Evolutionary conservation across 2,888 invertebrate species (phyloP), one percentile per base, ranked within the genome.

Genomic region (Ennomos fuscantarius): DNA sequence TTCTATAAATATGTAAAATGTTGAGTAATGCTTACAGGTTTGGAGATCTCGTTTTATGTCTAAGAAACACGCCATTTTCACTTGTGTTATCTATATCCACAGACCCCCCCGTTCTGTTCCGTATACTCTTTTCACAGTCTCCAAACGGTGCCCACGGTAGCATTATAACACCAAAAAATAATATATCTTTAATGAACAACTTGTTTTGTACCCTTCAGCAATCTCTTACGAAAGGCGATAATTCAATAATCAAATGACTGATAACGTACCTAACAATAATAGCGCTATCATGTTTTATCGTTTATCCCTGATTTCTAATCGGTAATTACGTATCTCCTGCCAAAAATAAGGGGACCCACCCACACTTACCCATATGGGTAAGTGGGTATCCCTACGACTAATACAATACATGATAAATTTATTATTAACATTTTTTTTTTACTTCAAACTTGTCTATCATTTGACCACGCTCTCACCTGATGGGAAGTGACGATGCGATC

Each of bases 171-270:
- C 49, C 9, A 6, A 49, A 47, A 39, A 49, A 37, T 44, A 10
- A 35, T 33, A 34, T 13, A 41, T 34, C 10, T 44, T 9, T 9
- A 8, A 12, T 34, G 47, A 49, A 40, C 50, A 11, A 40, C 52
- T 37, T 40, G 37, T 52, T 46, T 40, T 46, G n/a, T 56, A 50
- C 42, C 53, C 46, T 61, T 43, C 50, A 43, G 40, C 40, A 50
- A 61, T 55, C 52, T 60, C 51, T 48, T 42, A 56, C 60, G 56
- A 61, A 61, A 56, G 43, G 46, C 34, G 56, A 61, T 61, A 61
- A 56, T 12, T 47, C 33, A 6, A 35, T 60, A 59, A 60, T 51
- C 51, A 42, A 46, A 55, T 60, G 44, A 42, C 43, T 52, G 53
- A 53, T 52, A 57, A 11, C 43, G 35, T 41, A 13, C 32, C 42